Percentiles rank a stretch among this genome's conserved stretches.
Evolutionary conservation across 2,797 vertebrate species (phyloP).

Genomic region (Darevskia mixta): DNA sequence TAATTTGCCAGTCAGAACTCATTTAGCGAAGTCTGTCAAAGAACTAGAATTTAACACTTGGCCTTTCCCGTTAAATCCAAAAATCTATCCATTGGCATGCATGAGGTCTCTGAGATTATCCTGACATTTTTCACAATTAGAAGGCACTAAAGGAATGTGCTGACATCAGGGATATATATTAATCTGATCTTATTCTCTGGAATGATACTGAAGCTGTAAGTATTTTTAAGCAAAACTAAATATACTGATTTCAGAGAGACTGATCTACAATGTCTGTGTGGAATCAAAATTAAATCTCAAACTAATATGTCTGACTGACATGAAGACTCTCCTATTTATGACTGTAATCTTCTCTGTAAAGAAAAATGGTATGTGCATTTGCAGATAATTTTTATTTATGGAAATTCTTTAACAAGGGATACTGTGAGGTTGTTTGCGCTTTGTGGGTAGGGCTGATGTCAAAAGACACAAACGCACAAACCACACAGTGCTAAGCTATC

Average conservation of each 20-base stretch:
- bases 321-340: background rate
- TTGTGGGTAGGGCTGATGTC: background rate
- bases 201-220: background rate
- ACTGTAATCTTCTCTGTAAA: background rate
- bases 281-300: constrained; percentile 20
- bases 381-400: constrained; percentile 9
- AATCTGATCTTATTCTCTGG: background rate
- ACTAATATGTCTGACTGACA: background rate
- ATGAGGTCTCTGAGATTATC: background rate
- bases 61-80: background rate
- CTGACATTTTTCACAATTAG: background rate
- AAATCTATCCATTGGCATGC: background rate
- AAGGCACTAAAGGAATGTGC: background rate
- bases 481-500: background rate
- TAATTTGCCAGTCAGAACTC: background rate
- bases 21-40: background rate
- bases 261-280: background rate
- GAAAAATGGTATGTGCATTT: background rate
- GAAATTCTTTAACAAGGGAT: background rate
- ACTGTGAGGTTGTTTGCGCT: background rate
- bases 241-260: background rate
- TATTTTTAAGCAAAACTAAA: background rate
- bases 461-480: background rate
- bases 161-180: background rate
- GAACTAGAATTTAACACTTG: background rate